Evolutionary conservation across 2,797 vertebrate species (phyloP).

Genomic region (Sandelia bainsii): DNA sequence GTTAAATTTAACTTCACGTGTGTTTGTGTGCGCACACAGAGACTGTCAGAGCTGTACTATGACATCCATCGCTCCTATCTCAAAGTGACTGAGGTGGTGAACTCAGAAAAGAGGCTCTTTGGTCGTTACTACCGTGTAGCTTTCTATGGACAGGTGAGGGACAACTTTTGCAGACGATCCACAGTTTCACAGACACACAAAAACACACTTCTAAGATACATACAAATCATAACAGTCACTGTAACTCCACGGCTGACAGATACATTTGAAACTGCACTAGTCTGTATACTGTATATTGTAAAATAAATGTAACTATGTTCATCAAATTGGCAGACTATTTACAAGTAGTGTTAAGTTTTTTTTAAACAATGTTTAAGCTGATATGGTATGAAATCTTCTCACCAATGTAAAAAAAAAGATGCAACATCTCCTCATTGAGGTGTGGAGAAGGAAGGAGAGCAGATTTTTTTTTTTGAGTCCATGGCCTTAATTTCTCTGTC

Average conservation of each 20-base stretch:
- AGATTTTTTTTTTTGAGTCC: slow-evolving; percentile 30
- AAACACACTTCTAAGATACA: not conserved
- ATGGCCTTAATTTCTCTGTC: slow-evolving; percentile 89
- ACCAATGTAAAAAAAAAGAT: not conserved
- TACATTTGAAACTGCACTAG: not conserved
- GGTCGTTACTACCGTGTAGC: slow-evolving; percentile 97
- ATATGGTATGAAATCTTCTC: not conserved
- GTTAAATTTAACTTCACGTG: not conserved
- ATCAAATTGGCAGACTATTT: not conserved
- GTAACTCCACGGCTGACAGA: not conserved
- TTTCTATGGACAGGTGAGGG: slow-evolving; percentile 96
- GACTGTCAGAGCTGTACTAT: slow-evolving; percentile 95
- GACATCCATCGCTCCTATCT: slow-evolving; percentile 97
- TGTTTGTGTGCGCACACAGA: slow-evolving; percentile 79
- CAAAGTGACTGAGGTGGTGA: slow-evolving; percentile 97
- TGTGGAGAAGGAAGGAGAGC: slow-evolving; percentile 20
- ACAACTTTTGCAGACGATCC: not conserved
- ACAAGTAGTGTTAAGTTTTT: not conserved
- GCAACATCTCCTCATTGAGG: slow-evolving; percentile 1
- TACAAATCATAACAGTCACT: not conserved
- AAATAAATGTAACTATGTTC: not conserved
- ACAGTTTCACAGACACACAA: not conserved
- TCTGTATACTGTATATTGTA: not conserved
- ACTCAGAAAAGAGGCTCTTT: slow-evolving; percentile 95
- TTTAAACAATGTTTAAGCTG: too few species aligned